A percentile compares a stretch with the other conserved stretches of the same genome.
These are phyloP conservation scores for Porites divaricata DNA, from an alignment of 92 coral and sea anemone genomes.

Conservation along the genomic window DNA sequence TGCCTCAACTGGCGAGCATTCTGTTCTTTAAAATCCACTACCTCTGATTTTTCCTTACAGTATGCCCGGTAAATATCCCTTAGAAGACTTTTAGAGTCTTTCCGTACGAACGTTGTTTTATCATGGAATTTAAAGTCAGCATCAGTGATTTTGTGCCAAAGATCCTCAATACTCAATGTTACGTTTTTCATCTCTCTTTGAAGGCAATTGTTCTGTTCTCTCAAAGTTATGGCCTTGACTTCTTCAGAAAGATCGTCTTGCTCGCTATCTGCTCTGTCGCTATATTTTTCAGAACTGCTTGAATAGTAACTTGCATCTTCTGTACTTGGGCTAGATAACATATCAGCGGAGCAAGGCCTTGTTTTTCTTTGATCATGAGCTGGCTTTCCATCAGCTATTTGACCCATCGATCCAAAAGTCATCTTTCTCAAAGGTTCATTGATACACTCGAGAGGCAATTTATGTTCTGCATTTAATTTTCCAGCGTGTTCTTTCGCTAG, in stretches of 20 bases:
- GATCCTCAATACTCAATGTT: not conserved
- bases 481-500: not conserved
- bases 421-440: slow-evolving; percentile 1
- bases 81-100: slow-evolving; percentile 15
- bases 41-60: slow-evolving; percentile 5
- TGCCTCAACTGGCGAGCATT: slow-evolving; percentile 9
- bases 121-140: not conserved
- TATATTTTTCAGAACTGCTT: slow-evolving; percentile 12
- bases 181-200: slow-evolving; percentile 8
- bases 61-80: not conserved
- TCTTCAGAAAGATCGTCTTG: slow-evolving; percentile 6
- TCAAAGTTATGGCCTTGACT: not conserved
- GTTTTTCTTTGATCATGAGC: not conserved
- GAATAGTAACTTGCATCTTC: slow-evolving; percentile 2
- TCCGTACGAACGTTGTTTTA: not conserved
- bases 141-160: slow-evolving; percentile 17
- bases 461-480: not conserved
- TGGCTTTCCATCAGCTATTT: slow-evolving; percentile 9
- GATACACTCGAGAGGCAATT: slow-evolving; percentile 18
- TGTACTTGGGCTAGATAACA: not conserved
- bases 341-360: not conserved
- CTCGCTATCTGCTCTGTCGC: slow-evolving; percentile 17
- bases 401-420: slow-evolving; percentile 17
- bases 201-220: slow-evolving; percentile 3
- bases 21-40: slow-evolving; percentile 24